Conservation (phyloP, 2,113 vertebrate genomes). For the Apeltes quadracus region DNA sequence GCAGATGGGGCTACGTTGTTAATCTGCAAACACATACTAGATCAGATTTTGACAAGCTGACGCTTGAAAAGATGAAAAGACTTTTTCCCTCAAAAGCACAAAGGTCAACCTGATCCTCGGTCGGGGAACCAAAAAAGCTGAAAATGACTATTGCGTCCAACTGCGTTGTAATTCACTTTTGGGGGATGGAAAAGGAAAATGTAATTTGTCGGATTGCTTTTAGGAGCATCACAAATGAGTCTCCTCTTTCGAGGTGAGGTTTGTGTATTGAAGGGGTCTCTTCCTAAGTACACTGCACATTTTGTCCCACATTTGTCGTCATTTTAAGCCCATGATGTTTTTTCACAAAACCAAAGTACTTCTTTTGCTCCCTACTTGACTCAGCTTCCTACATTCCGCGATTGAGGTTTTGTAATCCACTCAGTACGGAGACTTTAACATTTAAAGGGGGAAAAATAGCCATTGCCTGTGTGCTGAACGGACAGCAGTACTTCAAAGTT, state of each 20-base stretch:
- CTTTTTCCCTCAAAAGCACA: too few species aligned
- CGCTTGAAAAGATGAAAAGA: too few species aligned
- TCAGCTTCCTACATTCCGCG: neutral
- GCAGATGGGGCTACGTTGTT: too few species aligned
- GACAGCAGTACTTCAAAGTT: too few species aligned
- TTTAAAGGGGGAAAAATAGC: conserved; percentile 27
- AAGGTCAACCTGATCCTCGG: too few species aligned
- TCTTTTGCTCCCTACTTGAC: neutral
- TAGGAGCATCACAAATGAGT: neutral
- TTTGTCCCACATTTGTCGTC: neutral
- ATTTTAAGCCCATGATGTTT: neutral
- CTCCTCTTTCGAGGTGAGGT: neutral
- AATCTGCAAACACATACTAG: too few species aligned
- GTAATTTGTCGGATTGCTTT: neutral
- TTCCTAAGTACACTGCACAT: neutral
- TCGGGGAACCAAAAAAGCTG: too few species aligned
- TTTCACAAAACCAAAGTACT: neutral
- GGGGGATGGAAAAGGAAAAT: neutral
- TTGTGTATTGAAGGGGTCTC: neutral
- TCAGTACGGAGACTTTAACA: conserved; percentile 35
- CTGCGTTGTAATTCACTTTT: neutral
- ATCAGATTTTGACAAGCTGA: too few species aligned
- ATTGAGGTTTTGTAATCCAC: conserved; percentile 20
- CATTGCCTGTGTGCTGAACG: too few species aligned
- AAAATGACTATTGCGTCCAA: neutral